These are phyloP conservation scores for Drosophila neonasuta DNA, from an alignment of 2,888 invertebrate species.

Conservation along the genomic window DNA sequence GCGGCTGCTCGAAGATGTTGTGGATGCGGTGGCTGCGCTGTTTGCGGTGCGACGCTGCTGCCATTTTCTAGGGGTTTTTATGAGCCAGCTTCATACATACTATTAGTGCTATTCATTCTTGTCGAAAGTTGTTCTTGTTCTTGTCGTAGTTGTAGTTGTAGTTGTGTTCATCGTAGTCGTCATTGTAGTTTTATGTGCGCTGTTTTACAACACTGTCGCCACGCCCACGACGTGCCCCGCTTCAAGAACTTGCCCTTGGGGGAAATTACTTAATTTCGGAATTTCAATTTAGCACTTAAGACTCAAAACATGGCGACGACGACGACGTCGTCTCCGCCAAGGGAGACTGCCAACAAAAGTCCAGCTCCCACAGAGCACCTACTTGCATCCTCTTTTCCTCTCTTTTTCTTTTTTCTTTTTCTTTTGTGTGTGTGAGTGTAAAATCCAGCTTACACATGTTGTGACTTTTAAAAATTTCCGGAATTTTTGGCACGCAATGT, in stretches of 20 bases:
- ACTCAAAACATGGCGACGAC: constrained; percentile 33
- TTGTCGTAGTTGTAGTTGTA: constrained; percentile 12
- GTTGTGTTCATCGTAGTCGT: constrained; percentile 33
- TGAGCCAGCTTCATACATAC: constrained; percentile 49
- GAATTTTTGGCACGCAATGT: constrained; percentile 78
- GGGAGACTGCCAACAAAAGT: constrained; percentile 16
- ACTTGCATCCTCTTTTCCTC: constrained; percentile 29
- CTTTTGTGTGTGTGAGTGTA: constrained; percentile 37
- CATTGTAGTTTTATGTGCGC: constrained; percentile 65
- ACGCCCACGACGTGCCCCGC: constrained; percentile 39
- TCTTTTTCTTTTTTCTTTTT: constrained; percentile 13
- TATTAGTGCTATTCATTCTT: constrained; percentile 66
- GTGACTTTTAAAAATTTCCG: constrained; percentile 77
- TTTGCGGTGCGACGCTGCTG: constrained; percentile 22
- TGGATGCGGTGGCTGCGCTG: constrained; percentile 24
- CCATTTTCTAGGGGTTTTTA: constrained; percentile 45
- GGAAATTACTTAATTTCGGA: constrained; percentile 77
- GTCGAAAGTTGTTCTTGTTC: constrained; percentile 42
- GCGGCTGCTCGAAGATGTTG: constrained; percentile 41
- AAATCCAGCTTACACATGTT: constrained; percentile 75
- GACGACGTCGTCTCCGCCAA: neutral
- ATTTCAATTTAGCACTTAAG: constrained; percentile 78
- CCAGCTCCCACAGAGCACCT: constrained; percentile 21
- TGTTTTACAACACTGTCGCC: constrained; percentile 61
- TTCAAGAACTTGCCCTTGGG: constrained; percentile 59